Evolutionary conservation across 2,888 invertebrate species (phyloP).

Genomic region (Bombylius major): DNA sequence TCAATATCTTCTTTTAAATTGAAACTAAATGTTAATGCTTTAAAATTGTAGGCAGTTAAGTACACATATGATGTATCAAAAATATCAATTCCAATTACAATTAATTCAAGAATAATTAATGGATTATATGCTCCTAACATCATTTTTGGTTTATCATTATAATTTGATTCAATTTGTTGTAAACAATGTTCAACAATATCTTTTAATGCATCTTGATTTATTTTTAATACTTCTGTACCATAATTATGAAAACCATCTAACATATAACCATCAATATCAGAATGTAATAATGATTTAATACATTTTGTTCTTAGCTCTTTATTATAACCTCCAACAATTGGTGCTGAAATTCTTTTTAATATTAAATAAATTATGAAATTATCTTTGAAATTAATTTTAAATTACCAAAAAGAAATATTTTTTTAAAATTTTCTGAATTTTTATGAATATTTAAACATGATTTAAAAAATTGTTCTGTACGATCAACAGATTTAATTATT

Average conservation of each 20-base stretch:
- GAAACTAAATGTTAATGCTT: conserved; percentile 53
- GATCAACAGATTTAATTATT: conserved; percentile 54
- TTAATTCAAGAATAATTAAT: conserved; percentile 52
- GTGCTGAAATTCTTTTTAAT: conserved; percentile 18
- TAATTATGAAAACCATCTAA: conserved; percentile 73
- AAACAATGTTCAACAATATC: conserved; percentile 50
- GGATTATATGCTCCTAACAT: conserved; percentile 75
- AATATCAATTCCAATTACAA: conserved; percentile 68
- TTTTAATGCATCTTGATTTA: conserved; percentile 43
- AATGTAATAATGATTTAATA: conserved; percentile 44
- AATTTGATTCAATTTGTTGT: conserved; percentile 21
- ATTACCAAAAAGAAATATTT: conserved; percentile 40
- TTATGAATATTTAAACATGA: conserved; percentile 53
- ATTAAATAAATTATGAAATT: neutral
- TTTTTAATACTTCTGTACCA: conserved; percentile 43
- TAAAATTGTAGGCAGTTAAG: conserved; percentile 52
- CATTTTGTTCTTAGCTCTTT: conserved; percentile 50
- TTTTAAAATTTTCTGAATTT: conserved; percentile 39
- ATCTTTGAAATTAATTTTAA: neutral
- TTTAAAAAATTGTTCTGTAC: conserved; percentile 53
- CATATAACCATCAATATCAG: conserved; percentile 56
- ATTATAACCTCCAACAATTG: conserved; percentile 53
- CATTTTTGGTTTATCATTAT: conserved; percentile 45
- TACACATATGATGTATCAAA: conserved; percentile 80
- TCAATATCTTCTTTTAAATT: conserved; percentile 26